phyloP scores from a whole-genome alignment of 2,888 invertebrate genomes.

The Dioctria rufipes region DNA sequence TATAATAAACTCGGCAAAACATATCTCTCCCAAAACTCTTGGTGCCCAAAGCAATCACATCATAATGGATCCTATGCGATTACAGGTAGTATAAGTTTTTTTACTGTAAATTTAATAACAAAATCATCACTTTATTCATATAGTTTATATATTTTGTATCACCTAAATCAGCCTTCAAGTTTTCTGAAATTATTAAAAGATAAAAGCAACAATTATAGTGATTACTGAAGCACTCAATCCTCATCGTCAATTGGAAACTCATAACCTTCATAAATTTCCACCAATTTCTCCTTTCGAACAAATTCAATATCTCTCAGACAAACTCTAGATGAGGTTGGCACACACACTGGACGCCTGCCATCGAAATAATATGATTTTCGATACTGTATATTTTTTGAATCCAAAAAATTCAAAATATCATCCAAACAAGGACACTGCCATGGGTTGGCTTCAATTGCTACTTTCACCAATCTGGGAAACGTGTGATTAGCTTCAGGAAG shows the following conservation, averaged over 20 bases:
- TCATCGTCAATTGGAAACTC: neutral
- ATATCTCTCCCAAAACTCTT: too few species aligned
- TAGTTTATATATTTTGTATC: too few species aligned
- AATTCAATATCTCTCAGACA: constrained; percentile 64
- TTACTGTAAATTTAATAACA: too few species aligned
- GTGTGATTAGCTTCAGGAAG: constrained; percentile 64
- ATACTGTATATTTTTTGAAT: constrained; percentile 62
- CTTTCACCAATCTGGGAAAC: constrained; percentile 62
- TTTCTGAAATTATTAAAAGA: too few species aligned
- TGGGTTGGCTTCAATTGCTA: constrained; percentile 68
- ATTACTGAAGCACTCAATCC: too few species aligned
- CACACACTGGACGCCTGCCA: constrained; percentile 66
- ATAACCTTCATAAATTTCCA: constrained; percentile 63
- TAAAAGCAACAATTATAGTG: too few species aligned
- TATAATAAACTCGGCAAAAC: too few species aligned
- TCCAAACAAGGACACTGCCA: constrained; percentile 69
- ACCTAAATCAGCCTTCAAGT: too few species aligned
- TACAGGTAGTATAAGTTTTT: too few species aligned
- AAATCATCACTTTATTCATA: too few species aligned
- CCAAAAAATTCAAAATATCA: constrained; percentile 64
- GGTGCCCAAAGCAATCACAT: too few species aligned
- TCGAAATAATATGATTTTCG: constrained; percentile 63
- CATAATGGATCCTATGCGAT: too few species aligned
- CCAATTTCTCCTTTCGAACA: constrained; percentile 62
- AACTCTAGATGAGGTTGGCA: constrained; percentile 57